phyloP scores from a whole-genome alignment of 2,113 vertebrate genomes.

The Ancistrus triradiatus region DNA sequence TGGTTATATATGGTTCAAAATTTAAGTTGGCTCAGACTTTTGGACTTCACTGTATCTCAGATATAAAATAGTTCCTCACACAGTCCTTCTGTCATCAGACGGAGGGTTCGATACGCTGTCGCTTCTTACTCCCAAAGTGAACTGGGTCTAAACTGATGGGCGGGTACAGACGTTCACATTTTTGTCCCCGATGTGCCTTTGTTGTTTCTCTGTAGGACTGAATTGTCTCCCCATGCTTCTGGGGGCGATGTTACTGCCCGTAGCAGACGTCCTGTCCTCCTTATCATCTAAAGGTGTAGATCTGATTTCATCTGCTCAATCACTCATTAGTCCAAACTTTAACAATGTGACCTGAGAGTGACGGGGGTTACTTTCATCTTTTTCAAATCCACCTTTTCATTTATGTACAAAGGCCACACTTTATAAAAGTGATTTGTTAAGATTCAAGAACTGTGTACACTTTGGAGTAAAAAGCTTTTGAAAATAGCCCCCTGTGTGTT shows the following conservation, averaged over 20 bases:
- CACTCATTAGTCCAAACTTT: conserved; percentile 49
- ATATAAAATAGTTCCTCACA: too few relatives aligned
- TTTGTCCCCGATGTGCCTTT: conserved; percentile 54
- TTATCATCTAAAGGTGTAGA: conserved; percentile 61
- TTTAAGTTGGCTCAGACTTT: too few relatives aligned
- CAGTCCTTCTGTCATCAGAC: too few relatives aligned
- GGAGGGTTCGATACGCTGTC: background rate
- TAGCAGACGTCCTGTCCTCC: conserved; percentile 69
- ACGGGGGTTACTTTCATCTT: conserved; percentile 73
- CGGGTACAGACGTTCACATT: conserved; percentile 45
- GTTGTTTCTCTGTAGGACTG: conserved; percentile 71
- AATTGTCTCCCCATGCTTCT: conserved; percentile 73
- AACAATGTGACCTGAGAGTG: conserved; percentile 47
- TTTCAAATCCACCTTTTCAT: conserved; percentile 35
- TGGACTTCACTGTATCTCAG: too few relatives aligned
- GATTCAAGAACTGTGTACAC: conserved; percentile 53
- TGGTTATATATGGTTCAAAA: too few relatives aligned
- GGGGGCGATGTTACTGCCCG: conserved; percentile 72
- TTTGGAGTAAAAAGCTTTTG: conserved; percentile 74
- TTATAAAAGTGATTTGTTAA: background rate
- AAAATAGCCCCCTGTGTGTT: conserved; percentile 71
- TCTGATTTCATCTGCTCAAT: conserved; percentile 60
- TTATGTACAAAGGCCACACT: background rate
- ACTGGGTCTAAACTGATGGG: conserved; percentile 47
- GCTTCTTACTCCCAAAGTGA: conserved; percentile 72